Evolutionary conservation across 2,113 vertebrate species (phyloP).

Genomic region (Gyps fulvus): DNA sequence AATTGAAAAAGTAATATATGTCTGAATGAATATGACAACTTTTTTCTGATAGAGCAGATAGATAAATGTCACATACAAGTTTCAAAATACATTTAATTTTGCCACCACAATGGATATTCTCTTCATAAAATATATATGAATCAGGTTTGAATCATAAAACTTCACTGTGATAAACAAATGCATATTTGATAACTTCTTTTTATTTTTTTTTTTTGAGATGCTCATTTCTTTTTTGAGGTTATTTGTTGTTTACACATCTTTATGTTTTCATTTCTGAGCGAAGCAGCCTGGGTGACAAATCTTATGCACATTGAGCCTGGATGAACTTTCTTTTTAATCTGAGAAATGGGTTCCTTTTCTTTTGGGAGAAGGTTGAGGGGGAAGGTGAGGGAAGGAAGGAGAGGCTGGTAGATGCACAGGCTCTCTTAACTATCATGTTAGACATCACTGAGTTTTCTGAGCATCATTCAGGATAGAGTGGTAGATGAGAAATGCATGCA

Average conservation of each 20-base stretch:
- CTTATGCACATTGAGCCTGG: neutral
- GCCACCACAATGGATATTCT: slow-evolving; percentile 69
- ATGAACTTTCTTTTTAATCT: neutral
- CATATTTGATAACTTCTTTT: slow-evolving; percentile 56
- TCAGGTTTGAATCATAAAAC: slow-evolving; percentile 52
- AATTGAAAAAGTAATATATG: slow-evolving; percentile 82
- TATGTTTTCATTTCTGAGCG: slow-evolving; percentile 47
- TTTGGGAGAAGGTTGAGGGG: neutral
- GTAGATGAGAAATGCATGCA: neutral
- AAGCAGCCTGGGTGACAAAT: neutral
- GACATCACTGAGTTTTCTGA: neutral
- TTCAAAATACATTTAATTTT: slow-evolving; percentile 79
- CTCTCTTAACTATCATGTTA: neutral
- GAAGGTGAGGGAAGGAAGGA: neutral
- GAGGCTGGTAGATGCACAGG: neutral
- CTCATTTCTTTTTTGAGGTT: slow-evolving; percentile 12
- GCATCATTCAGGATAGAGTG: neutral
- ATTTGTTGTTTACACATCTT: slow-evolving; percentile 60
- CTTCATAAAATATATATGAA: slow-evolving; percentile 71
- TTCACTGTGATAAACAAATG: slow-evolving; percentile 64
- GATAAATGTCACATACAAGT: slow-evolving; percentile 73
- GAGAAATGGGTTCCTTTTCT: neutral
- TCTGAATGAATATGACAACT: slow-evolving; percentile 73
- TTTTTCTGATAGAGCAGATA: slow-evolving; percentile 77
- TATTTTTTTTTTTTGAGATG: neutral